These are phyloP conservation scores for Lycocorax pyrrhopterus DNA, from an alignment of 2,113 vertebrate species.

Conservation along the genomic window DNA sequence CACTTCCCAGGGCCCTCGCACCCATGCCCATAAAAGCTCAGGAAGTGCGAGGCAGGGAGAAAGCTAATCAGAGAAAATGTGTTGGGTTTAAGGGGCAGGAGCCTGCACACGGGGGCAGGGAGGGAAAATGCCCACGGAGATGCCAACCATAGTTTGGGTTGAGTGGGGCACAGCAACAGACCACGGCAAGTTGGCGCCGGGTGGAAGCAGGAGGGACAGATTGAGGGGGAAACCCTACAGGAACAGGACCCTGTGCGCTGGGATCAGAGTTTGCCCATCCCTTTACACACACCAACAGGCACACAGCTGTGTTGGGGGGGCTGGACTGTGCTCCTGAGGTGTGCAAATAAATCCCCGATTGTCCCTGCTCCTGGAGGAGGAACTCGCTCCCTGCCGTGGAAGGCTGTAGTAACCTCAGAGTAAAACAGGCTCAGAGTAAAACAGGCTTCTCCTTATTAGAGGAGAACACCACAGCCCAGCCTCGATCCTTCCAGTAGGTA, in stretches of 20 bases:
- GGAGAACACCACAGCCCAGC: background rate
- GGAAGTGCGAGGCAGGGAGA: slow-evolving; percentile 14
- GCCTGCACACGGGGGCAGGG: background rate
- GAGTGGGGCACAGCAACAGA: background rate
- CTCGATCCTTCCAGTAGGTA: background rate
- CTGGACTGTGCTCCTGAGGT: background rate
- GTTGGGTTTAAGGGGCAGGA: slow-evolving; percentile 15
- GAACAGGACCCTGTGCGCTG: fast-evolving
- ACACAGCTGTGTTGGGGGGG: background rate
- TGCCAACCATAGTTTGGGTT: background rate
- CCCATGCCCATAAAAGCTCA: slow-evolving; percentile 79
- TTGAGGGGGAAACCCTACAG: background rate
- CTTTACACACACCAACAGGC: background rate
- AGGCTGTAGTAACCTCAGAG: background rate
- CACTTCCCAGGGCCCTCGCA: background rate
- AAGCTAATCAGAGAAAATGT: slow-evolving; percentile 75
- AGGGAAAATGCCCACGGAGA: background rate
- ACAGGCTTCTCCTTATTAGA: background rate
- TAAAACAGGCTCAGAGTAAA: background rate
- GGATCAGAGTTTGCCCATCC: background rate
- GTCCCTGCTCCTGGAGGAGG: background rate
- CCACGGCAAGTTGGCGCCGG: fast-evolving
- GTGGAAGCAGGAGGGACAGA: fast-evolving
- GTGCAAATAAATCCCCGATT: background rate
- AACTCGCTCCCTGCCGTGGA: background rate